Base-by-base conservation (phyloP, 2,113 vertebrate species). In the Antidorcas marsupialis region DNA sequence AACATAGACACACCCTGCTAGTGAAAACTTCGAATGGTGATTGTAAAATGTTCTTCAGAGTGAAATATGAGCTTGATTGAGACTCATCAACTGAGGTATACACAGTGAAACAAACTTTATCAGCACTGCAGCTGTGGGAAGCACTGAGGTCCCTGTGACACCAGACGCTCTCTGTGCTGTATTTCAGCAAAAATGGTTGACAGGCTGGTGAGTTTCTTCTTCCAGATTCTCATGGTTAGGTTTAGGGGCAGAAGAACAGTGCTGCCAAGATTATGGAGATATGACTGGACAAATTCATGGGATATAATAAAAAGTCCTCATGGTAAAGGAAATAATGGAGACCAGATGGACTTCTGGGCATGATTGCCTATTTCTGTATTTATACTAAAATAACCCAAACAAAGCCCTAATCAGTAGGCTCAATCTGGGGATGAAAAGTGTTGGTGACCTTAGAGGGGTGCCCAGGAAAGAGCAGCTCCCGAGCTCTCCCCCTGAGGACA, bases 121-220 rank as follows among this genome's bases (percentile, higher is more conserved):
- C 27, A 14, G 85, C 78, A 78, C 3, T 39, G 36, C 15, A 60
- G 50, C 47, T 27, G 81, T 84, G 91, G 76, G 28, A 79, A 67
- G n/a, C 4, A 6, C 14, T 19, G 21, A 0, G 10, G 71, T 59
- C 45, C 52, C 7, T 14, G 28, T 45, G 55, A 71, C 30, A 5
- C 2, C 3, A 17, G n/a, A n/a, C 4, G 21, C 19, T 30, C 21
- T 85, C 33, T 60, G 17, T 13, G 6, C 55, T 50, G 33, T 27
- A 7, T 71, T 94, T 62, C 23, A 64, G 78, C 25, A 45, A 86
- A 83, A 93, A 6, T 2, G 19, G 36, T 78, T 81, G 43, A 81
- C 52, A 57, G 52, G 82, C 11, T 43, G 74, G 43, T 33, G n/a
- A 36, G 43, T 33, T 87, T 9, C 16, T 94, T 43, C 55, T 71